These are phyloP conservation scores for Vultur gryphus DNA, from an alignment of 2,797 vertebrate genomes.

Conservation along the genomic window DNA sequence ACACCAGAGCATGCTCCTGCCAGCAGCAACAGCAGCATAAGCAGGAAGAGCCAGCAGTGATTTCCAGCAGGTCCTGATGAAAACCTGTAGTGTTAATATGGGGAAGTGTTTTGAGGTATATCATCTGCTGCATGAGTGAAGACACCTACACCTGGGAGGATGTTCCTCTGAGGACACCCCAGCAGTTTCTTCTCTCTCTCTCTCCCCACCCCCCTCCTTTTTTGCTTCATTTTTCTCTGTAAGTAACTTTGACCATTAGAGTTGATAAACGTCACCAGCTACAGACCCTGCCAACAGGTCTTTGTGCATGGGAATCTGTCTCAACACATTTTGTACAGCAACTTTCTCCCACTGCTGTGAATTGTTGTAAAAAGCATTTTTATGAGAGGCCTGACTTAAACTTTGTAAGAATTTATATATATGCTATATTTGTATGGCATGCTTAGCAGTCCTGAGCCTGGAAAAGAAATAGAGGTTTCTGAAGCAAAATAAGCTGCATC, in stretches of 20 bases:
- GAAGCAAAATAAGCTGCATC: neutral
- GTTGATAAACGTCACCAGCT: neutral
- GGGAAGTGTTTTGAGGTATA: neutral
- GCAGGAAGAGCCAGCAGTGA: too few relatives aligned
- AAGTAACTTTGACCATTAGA: neutral
- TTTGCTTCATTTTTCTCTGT: neutral
- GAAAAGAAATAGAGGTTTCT: neutral
- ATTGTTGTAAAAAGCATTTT: neutral
- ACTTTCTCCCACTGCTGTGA: neutral
- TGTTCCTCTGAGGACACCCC: neutral
- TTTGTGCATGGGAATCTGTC: neutral
- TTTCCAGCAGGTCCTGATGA: neutral
- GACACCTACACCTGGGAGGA: neutral
- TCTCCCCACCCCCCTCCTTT: fast-evolving
- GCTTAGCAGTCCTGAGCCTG: neutral
- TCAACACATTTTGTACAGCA: neutral
- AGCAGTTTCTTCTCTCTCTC: neutral
- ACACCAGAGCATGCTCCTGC: neutral
- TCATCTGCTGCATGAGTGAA: neutral
- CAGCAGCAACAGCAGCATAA: neutral
- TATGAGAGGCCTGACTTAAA: neutral
- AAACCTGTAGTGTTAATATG: neutral
- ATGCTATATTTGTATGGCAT: neutral
- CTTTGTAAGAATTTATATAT: neutral
- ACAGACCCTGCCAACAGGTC: neutral